Evolutionary conservation across 2,888 invertebrate species (phyloP), one percentile per base, ranked within the genome.

Genomic region (Parelbella ahira): DNA sequence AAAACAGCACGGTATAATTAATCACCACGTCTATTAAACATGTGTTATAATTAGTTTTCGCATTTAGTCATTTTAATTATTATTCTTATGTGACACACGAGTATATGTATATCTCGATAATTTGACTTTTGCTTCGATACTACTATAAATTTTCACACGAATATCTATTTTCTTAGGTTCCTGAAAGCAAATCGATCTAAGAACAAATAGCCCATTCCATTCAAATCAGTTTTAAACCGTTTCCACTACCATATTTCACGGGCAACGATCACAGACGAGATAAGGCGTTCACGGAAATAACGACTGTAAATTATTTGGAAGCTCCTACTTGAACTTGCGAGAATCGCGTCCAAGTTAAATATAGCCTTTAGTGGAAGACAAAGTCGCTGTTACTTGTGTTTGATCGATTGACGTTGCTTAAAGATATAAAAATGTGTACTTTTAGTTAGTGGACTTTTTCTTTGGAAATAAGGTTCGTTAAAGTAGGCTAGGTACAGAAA

Each of bases 211-310:
- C 19, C 19, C 29, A 30, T 20, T 20, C 7, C 5, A 1, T 10
- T 30, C 19, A 10, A 5, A 10, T 6, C 19, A 20, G n/a, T n/a
- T 34, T 34, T 27, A 32, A 42, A 27, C 19, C 30, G 23, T 37
- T 29, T 25, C 30, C 28, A n/a, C 42, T 13, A 42, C 30, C 42
- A 25, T 45, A 48, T 48, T 47, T 39, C 34, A 29, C 49, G 29
- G n/a, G n/a, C n/a, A n/a, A n/a, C 28, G 41, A 38, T 48, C 24
- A 34, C 23, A 21, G 32, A 7, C 20, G 44, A 39, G 57, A 51
- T 54, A 55, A 51, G 9, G 12, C 42, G 45, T 45, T 50, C 42
- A 47, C 50, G 54, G 64, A 59, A 66, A 67, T 54, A 49, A 21
- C 18, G 2, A 4, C 19, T n/a, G 19, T 30, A 30, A 30, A 23